These are phyloP conservation scores for Helobdella robusta DNA, from an alignment of 2,888 invertebrate species.

Conservation along the genomic window DNA sequence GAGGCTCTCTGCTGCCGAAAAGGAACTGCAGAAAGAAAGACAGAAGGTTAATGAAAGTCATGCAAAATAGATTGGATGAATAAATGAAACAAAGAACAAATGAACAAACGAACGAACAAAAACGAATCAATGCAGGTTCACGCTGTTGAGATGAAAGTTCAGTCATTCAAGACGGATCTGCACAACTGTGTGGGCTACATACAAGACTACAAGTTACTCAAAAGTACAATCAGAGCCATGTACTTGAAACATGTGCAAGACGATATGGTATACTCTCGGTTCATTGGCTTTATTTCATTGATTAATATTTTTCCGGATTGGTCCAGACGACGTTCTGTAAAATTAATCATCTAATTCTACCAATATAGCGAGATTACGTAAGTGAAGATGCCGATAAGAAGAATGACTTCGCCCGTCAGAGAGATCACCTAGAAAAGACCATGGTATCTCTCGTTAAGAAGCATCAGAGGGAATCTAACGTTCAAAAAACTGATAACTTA, in stretches of 20 bases:
- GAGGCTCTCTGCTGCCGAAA: constrained; percentile 64
- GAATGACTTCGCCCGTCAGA: constrained; percentile 59
- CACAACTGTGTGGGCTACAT: constrained; percentile 68
- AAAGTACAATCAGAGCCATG: constrained; percentile 52
- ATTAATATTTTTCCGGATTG: too few relatives aligned
- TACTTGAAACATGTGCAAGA: constrained; percentile 51
- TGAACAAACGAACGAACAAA: background rate
- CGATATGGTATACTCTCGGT: constrained; percentile 46
- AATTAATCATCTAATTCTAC: too few relatives aligned
- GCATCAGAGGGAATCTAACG: constrained; percentile 50
- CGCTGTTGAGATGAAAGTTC: constrained; percentile 54
- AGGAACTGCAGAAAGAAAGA: constrained; percentile 61
- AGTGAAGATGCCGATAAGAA: constrained; percentile 50
- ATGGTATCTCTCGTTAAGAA: constrained; percentile 55
- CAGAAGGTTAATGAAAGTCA: constrained; percentile 40
- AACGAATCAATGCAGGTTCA: constrained; percentile 39
- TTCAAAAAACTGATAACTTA: constrained; percentile 55
- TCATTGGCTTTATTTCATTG: background rate
- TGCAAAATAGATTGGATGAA: background rate
- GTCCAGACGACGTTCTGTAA: too few relatives aligned
- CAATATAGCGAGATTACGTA: too few relatives aligned
- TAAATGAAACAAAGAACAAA: background rate
- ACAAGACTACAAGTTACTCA: constrained; percentile 63
- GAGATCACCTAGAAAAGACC: constrained; percentile 68
- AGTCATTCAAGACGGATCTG: constrained; percentile 70